Conservation (phyloP, 2,113 vertebrate species). For the Oryzias curvinotus region DNA sequence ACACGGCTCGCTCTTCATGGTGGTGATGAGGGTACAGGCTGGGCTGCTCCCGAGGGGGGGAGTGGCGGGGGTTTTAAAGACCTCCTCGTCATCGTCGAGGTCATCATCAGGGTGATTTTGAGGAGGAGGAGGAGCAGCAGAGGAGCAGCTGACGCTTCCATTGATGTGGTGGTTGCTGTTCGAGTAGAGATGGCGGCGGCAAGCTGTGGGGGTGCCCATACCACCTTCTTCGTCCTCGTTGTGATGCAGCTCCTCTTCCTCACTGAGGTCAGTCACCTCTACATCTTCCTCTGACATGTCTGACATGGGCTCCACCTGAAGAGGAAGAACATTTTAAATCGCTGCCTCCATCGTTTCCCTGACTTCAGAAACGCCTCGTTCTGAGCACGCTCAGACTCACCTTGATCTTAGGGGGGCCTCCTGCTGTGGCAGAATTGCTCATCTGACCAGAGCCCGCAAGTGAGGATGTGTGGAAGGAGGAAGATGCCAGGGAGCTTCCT, state of each 20-base stretch:
- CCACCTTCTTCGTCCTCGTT: constrained; percentile 45
- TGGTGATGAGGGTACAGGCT: constrained; percentile 33
- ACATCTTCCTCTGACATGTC: constrained; percentile 87
- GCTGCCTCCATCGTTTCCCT: too few species aligned
- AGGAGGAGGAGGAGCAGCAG: constrained; percentile 9
- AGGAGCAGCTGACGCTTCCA: constrained; percentile 15
- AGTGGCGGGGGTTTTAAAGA: constrained; percentile 87
- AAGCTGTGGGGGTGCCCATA: constrained; percentile 51
- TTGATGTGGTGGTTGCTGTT: constrained; percentile 39
- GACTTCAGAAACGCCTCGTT: not conserved
- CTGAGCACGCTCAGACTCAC: constrained; percentile 44
- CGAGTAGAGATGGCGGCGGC: constrained; percentile 21
- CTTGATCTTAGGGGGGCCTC: constrained; percentile 84
- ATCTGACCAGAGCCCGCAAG: constrained; percentile 48
- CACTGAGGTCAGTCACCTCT: constrained; percentile 91
- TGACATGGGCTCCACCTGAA: constrained; percentile 86
- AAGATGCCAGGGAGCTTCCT: constrained; percentile 49
- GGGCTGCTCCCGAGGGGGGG: constrained; percentile 56
- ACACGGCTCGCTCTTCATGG: constrained; percentile 72
- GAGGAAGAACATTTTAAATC: not conserved
- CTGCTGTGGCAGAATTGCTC: constrained; percentile 26
- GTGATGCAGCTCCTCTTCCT: constrained; percentile 74
- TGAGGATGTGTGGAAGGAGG: constrained; percentile 54
- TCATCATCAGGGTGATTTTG: constrained; percentile 22
- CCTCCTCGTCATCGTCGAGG: constrained; percentile 83